Evolutionary conservation across 2,113 vertebrate species (phyloP).

Genomic region (Cygnus atratus): DNA sequence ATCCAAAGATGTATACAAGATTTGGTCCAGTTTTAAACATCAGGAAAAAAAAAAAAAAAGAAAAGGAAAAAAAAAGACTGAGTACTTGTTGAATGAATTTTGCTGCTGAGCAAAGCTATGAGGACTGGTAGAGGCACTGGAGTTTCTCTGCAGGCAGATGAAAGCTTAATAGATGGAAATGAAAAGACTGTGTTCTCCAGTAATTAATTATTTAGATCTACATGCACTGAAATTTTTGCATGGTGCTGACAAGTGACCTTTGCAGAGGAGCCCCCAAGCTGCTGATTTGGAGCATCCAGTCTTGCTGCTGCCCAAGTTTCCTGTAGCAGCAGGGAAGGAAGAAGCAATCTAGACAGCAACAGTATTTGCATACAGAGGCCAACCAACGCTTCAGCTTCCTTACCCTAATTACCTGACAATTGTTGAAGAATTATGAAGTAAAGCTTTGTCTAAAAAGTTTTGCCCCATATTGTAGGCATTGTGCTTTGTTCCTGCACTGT

Average conservation of each 20-base stretch:
- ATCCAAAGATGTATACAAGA: background rate
- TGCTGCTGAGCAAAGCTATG: background rate
- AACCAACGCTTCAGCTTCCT: background rate
- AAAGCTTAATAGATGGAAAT: constrained; percentile 4
- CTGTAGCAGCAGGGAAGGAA: background rate
- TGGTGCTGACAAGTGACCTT: background rate
- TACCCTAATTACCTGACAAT: background rate
- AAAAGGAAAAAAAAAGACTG: background rate
- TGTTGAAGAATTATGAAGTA: background rate
- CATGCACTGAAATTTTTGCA: background rate
- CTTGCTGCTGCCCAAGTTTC: background rate
- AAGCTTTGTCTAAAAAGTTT: background rate
- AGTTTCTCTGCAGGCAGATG: background rate
- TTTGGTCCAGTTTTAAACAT: background rate
- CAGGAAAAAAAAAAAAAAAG: background rate
- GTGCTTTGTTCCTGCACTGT: background rate
- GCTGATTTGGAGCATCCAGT: background rate
- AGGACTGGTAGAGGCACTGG: background rate
- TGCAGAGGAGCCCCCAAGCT: background rate
- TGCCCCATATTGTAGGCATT: background rate
- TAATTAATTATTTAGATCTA: constrained; percentile 35
- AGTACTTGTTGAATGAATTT: background rate
- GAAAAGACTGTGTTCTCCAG: background rate
- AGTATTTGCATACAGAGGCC: fast-evolving
- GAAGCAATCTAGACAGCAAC: background rate